Evolutionary conservation across 53 echinoderm and acorn worm genomes (phyloP).

Genomic region (Paracentrotus lividus): DNA sequence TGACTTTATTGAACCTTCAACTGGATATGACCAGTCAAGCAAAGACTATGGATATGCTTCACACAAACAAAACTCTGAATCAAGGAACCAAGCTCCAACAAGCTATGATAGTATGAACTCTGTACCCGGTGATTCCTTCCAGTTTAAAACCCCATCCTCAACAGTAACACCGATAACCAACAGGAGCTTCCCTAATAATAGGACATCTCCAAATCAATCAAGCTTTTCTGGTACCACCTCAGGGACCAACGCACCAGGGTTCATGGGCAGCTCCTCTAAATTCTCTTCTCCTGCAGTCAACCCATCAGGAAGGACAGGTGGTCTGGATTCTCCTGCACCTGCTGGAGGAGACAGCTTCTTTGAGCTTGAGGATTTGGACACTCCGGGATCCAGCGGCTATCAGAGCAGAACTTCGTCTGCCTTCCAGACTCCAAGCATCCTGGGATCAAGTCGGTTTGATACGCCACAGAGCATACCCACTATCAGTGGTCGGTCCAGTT

Average conservation of each 20-base stretch:
- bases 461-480: conserved; percentile 25
- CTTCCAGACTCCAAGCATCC: background rate
- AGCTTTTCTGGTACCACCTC: conserved; percentile 54
- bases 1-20: conserved; percentile 1
- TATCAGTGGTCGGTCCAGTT: conserved; percentile 12
- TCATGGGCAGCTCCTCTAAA: conserved; percentile 59
- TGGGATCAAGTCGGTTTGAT: conserved; percentile 8
- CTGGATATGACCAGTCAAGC: background rate
- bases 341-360: conserved; percentile 84
- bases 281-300: conserved; percentile 59
- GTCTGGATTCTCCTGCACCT: background rate
- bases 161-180: conserved; percentile 19
- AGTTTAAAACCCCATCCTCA: conserved; percentile 38
- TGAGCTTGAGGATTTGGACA: conserved; percentile 58
- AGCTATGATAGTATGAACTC: background rate
- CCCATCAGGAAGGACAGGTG: conserved; percentile 9
- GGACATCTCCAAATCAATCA: conserved; percentile 39
- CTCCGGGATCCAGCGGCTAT: background rate
- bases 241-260: conserved; percentile 19
- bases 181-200: conserved; percentile 1
- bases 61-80: background rate
- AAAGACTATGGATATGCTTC: background rate
- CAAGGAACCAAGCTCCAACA: background rate
- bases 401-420: background rate
- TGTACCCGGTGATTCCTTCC: background rate